Conservation (phyloP, 2,113 vertebrate species). For the Zapus hudsonius region DNA sequence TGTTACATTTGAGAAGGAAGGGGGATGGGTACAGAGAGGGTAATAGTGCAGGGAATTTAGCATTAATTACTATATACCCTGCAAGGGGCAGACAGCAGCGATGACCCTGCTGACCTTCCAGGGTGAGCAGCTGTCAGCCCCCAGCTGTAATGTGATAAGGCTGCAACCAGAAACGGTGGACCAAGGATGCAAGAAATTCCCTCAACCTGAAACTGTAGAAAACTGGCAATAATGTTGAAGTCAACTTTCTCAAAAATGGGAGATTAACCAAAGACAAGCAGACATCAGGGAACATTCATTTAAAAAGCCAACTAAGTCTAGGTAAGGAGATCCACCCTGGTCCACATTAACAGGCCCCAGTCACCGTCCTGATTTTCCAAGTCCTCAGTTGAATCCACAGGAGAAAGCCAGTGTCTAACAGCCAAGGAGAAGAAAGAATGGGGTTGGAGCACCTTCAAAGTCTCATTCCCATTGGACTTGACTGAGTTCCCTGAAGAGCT, state of each 20-base stretch:
- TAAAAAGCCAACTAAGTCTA: too few relatives aligned
- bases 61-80: not conserved
- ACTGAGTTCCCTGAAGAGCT: not conserved
- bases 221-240: too few relatives aligned
- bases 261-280: not conserved
- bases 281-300: too few relatives aligned
- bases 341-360: not conserved
- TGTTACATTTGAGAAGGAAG: not conserved
- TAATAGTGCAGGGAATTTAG: not conserved
- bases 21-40: not conserved
- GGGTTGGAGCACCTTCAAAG: too few relatives aligned
- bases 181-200: not conserved
- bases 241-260: not conserved
- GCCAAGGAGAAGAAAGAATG: not conserved
- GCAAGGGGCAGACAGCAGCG: not conserved
- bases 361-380: not conserved
- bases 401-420: not conserved
- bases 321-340: not conserved
- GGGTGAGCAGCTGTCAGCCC: not conserved
- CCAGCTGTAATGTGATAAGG: not conserved
- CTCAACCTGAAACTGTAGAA: not conserved
- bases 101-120: rapidly evolving
- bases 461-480: not conserved
- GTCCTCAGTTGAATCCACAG: too few relatives aligned
- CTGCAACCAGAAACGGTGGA: not conserved